A percentile compares a stretch with the other conserved stretches of the same genome.
These are phyloP conservation scores for Cyaniris semiargus DNA, from an alignment of 2,888 invertebrate genomes.

Conservation along the genomic window DNA sequence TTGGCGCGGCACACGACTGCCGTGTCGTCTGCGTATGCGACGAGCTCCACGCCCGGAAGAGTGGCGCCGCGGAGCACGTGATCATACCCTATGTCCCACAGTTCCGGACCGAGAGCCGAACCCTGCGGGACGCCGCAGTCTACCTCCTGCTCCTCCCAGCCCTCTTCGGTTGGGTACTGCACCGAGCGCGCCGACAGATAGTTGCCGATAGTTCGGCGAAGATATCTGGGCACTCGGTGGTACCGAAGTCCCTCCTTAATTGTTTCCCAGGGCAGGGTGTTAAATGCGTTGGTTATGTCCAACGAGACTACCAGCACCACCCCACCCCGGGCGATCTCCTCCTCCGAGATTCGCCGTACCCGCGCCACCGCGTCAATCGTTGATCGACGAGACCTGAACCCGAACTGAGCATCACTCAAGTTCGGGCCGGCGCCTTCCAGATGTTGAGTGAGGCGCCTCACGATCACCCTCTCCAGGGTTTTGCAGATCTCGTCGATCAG, in stretches of 20 bases:
- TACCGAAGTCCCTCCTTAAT: neutral
- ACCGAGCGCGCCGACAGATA: neutral
- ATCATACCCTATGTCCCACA: neutral
- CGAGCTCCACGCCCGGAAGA: neutral
- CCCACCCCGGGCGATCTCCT: neutral
- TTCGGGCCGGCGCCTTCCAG: too few species aligned
- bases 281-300: neutral
- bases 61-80: neutral
- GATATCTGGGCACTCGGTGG: neutral
- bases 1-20: neutral
- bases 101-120: constrained; percentile 11
- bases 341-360: too few species aligned
- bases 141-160: neutral
- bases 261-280: neutral
- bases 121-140: constrained; percentile 1
- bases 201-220: neutral
- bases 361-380: too few species aligned
- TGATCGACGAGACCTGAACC: too few species aligned
- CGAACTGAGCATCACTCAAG: too few species aligned
- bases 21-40: neutral
- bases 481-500: too few species aligned
- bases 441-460: too few species aligned
- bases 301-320: neutral
- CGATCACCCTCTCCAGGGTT: too few species aligned
- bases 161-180: neutral